Conservation (phyloP, 1,140 invertebrate genomes). For the Trichonephila clavipes region DNA sequence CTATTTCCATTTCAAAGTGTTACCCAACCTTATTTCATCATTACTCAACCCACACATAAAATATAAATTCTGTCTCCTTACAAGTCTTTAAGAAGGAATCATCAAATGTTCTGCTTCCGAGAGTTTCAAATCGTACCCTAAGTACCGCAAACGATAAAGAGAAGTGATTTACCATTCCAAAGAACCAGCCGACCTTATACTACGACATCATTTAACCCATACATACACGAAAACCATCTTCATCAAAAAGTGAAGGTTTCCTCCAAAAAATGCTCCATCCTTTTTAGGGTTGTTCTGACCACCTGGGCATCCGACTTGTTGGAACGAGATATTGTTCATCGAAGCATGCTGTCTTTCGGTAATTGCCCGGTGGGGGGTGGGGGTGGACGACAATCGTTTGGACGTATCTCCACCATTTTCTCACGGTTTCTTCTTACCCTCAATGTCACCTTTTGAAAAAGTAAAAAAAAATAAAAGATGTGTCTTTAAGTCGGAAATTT, state of each 20-base stretch:
- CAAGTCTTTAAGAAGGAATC: too few relatives aligned
- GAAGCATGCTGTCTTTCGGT: constrained; percentile 18
- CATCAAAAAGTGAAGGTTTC: background rate
- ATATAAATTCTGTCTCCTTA: too few relatives aligned
- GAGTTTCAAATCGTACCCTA: background rate
- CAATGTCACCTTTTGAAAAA: constrained; percentile 34
- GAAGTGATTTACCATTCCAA: background rate
- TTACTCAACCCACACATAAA: too few relatives aligned
- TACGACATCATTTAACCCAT: background rate
- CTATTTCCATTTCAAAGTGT: too few relatives aligned
- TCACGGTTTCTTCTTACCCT: constrained; percentile 53
- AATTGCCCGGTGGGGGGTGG: background rate
- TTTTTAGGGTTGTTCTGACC: background rate
- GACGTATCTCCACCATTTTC: constrained; percentile 17
- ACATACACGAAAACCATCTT: background rate
- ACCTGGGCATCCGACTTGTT: background rate
- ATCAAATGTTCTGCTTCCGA: background rate
- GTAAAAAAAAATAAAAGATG: background rate
- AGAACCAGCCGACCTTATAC: background rate
- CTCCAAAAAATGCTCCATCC: background rate
- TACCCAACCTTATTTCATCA: too few relatives aligned
- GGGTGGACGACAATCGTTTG: background rate
- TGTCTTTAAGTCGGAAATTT: background rate
- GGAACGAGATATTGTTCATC: constrained; percentile 50
- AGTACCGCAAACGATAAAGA: background rate